Evolutionary conservation across 2,113 vertebrate species (phyloP), one percentile per base, ranked within the genome.

Genomic region (Boulengeromyrus knoepffleri): DNA sequence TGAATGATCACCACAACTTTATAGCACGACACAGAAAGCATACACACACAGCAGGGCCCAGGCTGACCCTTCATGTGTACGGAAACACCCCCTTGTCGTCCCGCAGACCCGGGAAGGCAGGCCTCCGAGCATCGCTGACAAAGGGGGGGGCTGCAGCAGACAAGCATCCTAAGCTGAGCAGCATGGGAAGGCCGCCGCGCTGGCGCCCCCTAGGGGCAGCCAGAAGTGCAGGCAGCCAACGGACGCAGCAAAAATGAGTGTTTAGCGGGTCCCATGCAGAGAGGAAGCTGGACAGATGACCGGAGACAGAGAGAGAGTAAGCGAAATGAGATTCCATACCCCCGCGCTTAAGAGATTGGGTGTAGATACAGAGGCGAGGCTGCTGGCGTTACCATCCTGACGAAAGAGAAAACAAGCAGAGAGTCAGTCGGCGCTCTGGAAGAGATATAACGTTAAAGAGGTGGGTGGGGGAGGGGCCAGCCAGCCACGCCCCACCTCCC

Each of bases 341-440:
- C 94, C 96, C 92, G 96, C 92, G 93, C 94, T 96, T 96, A 97
- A 96, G 91, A 97, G 96, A 95, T 96, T 96, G 94, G 96, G 96
- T 94, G 96, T 94, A 93, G 96, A 97, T 94, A 97, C 92, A 94
- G 96, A 97, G 0, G 96, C 93, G 94, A 97, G 94, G 95, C 93
- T 96, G 95, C 94, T 95, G 95, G 95, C 95, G 95, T 93, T 95
- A 95, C 94, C 95, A 93, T 96, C 96, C 96, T 97, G 95, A 95
- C 96, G 92, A 94, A 94, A 96, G 93, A 96, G 95, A 95, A 94
- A 94, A 95, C 91, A 95, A 95, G 93, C 90, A 93, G 5, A 50
- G 12, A 62, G 36, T 89, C 89, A 85, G 89, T 89, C 89, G 45
- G 53, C 7, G 2, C 74, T 42, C 74, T 80, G 74, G 15, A 80